phyloP scores from a whole-genome alignment of 2,888 invertebrate genomes.

The Hyposoter didymator region DNA sequence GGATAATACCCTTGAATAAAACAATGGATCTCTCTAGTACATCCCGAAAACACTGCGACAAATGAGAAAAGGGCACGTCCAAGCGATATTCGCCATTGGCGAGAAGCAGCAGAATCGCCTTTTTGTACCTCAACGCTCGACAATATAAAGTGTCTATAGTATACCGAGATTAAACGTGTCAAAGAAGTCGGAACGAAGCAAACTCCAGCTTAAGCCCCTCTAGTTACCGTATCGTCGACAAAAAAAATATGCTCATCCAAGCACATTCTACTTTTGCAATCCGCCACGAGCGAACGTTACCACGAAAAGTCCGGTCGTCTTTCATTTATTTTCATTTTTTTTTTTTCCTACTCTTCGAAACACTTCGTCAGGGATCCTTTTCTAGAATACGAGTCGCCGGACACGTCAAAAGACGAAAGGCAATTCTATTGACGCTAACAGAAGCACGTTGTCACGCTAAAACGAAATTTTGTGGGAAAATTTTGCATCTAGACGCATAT shows the following conservation, averaged over 20 bases:
- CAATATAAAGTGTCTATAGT: not conserved
- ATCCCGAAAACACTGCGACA: not conserved
- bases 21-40: not conserved
- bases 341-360: not conserved
- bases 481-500: not conserved
- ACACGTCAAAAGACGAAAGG: not conserved
- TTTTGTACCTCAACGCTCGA: not conserved
- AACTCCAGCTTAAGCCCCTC: conserved; percentile 9
- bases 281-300: conserved; percentile 56
- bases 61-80: not conserved
- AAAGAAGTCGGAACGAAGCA: conserved; percentile 16
- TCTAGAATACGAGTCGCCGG: not conserved
- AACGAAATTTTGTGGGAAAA: not conserved
- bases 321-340: conserved; percentile 33
- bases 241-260: conserved; percentile 63
- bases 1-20: conserved; percentile 1
- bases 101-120: not conserved
- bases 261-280: conserved; percentile 65
- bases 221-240: conserved; percentile 23
- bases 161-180: conserved; percentile 24
- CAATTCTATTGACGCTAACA: not conserved
- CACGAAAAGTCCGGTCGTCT: conserved; percentile 52
- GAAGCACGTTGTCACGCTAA: not conserved
- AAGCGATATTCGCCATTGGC: not conserved
- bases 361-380: conserved; percentile 17